Base-by-base conservation (phyloP, 2,888 invertebrate genomes). In the Drosophila anceps region DNA sequence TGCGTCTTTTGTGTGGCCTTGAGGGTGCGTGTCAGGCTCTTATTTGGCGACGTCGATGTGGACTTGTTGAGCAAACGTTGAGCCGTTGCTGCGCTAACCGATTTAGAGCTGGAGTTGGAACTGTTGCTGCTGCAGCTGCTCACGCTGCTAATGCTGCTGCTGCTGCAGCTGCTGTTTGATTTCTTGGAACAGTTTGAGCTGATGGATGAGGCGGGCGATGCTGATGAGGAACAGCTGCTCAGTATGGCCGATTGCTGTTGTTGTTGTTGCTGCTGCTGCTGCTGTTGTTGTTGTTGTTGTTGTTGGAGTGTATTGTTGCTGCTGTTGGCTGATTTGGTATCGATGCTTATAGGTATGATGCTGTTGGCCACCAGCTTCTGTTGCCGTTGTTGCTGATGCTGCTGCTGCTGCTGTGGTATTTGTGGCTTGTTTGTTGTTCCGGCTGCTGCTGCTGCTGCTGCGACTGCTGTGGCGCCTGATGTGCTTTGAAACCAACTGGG, bases 401-500 rank as follows among this genome's bases (percentile, higher is more conserved):
- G 69, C 12, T 76, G 77, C 63, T 78, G 73, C 61, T 74, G 67
- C 12, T 74, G 78, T 78, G 93, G 93, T 78, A 93, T 92, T 48
- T 60, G 48, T 62, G 51, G 39, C 12, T 74, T 64, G 37, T 31
- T 73, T 69, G 69, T 50, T 63, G 41, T 48, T 55, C 57, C 39
- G 24, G 35, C 70, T 39, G 64, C 50, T 72, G 74, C 65, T n/a
- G 79, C 62, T 9, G 63, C 46, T 72, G 73, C 67, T 43, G 43
- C 43, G 9, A 41, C 18, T 46, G 44, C 24, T 15, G 48, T 12
- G 37, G 67, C 73, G 44, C 84, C 69, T 35, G 80, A 67, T 54
- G 76, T 39, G 51, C 71, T 60, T 93, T 96, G 96, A 94, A 98
- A 98, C 98, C 98, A 98, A 95, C 96, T 97, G 89, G 98, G 98